Base-by-base conservation (phyloP, 2,797 vertebrate genomes). In the Psittacula echo region DNA sequence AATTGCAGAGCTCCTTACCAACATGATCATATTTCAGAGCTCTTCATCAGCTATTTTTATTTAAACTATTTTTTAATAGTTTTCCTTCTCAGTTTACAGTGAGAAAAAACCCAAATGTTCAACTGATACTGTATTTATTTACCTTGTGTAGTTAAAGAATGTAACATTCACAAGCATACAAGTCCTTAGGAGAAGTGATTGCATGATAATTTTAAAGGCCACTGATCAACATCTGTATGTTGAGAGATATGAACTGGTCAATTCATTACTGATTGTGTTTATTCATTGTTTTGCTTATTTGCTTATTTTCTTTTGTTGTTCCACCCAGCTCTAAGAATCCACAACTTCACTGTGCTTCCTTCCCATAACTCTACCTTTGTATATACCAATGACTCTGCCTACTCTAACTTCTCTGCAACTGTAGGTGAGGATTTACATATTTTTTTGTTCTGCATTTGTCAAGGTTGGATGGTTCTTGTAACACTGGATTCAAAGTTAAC, bases 341-440 rank as follows among this genome's bases (percentile, higher is more conserved):
- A 99, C 99, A 99, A 99, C 98, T 98, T 99, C 98, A 99, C 99
- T 99, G 99, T 99, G 98, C 99, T 99, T 97, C 98, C 98, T 92
- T 98, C 98, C 98, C 98, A 99, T 99, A 99, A 99, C 95, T 98
- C 99, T 98, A 98, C 99, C 98, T 99, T 99, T 99, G 99, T 99
- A 98, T 98, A 98, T 98, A 98, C 99, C 99, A 99, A 99, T 99
- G 99, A 99, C 97, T 99, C 99, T 98, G 98, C 99, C 98, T 99
- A 99, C 99, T 99, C 99, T 99, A 99, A 99, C 98, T 98, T 98
- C 98, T 99, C 99, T 97, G 99, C 99, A 92, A 99, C 99, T 89
- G 99, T 99, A 99, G 99, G 99, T 99, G 99, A 99, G 99, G 97
- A 98, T 85, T 93, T 86, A 45, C 18, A 47, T 72, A 41, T n/a